Evolutionary conservation across 2,797 vertebrate genomes (phyloP).

Genomic region (Propithecus perrieri): DNA sequence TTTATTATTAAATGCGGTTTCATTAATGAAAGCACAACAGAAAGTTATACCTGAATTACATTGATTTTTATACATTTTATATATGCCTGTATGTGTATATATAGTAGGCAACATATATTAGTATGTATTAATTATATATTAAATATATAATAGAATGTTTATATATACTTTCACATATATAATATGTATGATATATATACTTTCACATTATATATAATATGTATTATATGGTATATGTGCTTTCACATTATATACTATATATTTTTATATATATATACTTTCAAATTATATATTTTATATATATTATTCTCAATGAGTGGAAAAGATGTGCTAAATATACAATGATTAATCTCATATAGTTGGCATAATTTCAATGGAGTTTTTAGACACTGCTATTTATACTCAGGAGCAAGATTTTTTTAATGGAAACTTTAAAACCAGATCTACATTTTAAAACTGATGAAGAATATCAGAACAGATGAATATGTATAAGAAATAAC

Average conservation of each 20-base stretch:
- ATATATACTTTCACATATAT: too few relatives aligned
- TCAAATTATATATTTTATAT: background rate
- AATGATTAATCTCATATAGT: background rate
- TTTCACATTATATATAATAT: background rate
- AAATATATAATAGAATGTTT: background rate
- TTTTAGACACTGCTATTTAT: background rate
- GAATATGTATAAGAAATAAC: background rate
- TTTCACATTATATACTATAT: background rate
- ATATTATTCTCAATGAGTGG: background rate
- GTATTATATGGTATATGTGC: background rate
- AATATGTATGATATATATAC: background rate
- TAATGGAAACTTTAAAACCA: conserved; percentile 21
- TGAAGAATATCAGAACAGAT: background rate
- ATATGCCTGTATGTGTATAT: background rate
- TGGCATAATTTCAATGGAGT: background rate
- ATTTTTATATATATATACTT: background rate
- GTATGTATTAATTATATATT: background rate
- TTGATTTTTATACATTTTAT: background rate
- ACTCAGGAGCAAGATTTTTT: conserved; percentile 12
- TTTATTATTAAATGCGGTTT: background rate
- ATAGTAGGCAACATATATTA: background rate
- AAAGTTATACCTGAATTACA: background rate
- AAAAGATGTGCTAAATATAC: background rate
- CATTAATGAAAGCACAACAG: background rate
- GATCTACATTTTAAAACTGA: background rate